Percentiles rank a stretch among this genome's conserved stretches.
phyloP scores from a whole-genome alignment of 2,888 invertebrate species.

The Idaea dimidiata region DNA sequence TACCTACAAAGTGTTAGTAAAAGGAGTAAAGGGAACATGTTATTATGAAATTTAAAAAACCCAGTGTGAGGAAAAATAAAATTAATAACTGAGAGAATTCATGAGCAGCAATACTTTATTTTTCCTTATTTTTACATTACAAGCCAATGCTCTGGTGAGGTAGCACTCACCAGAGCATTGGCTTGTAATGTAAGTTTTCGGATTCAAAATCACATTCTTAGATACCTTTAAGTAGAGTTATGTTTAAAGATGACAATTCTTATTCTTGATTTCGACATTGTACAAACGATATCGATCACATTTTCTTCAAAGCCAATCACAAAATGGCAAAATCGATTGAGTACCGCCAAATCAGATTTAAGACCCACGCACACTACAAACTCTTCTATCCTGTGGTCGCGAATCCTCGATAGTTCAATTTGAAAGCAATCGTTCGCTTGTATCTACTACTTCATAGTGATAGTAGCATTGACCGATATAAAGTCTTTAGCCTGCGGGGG shows the following conservation, averaged over 20 bases:
- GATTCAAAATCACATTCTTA: not conserved
- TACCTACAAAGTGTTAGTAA: not conserved
- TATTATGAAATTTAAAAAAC: too few relatives aligned
- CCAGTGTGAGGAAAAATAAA: too few relatives aligned
- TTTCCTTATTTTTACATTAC: too few relatives aligned
- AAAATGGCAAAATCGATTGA: constrained; percentile 14
- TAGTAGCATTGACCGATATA: not conserved
- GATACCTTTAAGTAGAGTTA: not conserved
- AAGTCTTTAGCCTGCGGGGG: not conserved
- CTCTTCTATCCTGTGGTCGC: not conserved
- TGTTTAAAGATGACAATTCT: not conserved
- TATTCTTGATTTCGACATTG: not conserved
- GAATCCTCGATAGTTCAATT: not conserved
- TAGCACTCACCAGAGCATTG: too few relatives aligned
- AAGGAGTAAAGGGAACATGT: not conserved
- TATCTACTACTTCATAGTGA: not conserved
- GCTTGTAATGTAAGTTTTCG: too few relatives aligned
- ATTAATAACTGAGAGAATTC: too few relatives aligned
- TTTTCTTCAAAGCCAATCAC: constrained; percentile 1
- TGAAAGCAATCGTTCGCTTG: not conserved
- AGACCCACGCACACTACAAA: not conserved
- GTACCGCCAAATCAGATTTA: constrained; percentile 19
- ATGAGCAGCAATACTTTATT: too few relatives aligned
- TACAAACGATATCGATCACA: not conserved
- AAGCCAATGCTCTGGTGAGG: too few relatives aligned